Base-by-base conservation (phyloP, 1,140 invertebrate genomes). In the Drosophila lacteicornis region DNA sequence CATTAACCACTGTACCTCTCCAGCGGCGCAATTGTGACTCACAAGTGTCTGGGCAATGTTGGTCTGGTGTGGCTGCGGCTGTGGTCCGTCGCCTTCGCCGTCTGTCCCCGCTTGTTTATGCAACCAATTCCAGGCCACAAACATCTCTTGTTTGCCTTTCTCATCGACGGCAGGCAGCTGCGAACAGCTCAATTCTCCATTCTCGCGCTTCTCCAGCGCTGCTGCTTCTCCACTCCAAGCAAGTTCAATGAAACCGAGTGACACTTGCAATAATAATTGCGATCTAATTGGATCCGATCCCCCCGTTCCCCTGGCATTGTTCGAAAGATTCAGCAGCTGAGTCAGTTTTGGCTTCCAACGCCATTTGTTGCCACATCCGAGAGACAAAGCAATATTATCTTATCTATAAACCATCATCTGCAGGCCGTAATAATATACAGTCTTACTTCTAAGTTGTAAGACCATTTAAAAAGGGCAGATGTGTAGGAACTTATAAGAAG, bases 191-290 rank as follows among this genome's bases (percentile, higher is more conserved):
- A 87, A 87, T 87, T 87, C 66, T 46, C 63, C 40, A 46, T 78
- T 62, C 59, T 63, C 30, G 19, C 11, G 59, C 40, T 42, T 73
- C 66, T 19, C 9, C 27, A 17, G 22, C 22, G 17, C 2, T 11
- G 13, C 43, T 40, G 13, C 43, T 57, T 13, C 56, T 22, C 36
- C 36, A n/a, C 15, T 22, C 22, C 56, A 33, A 73, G 38, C 58
- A 75, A 90, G 85, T 88, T 88, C 85, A 88, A 90, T 88, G 85
- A 46, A 85, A 79, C 81, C 55, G 27, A 79, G 59, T 85, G 85
- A 85, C 85, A 81, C 85, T 90, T 84, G 82, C 43, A 75, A 55
- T 55, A 55, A 55, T 55, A 55, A 74, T 74, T 75, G 73, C 69
- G 51, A 76, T 60, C 42, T 46, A 78, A 71, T 79, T 79, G 75